Conservation (phyloP, 2,113 vertebrate genomes). For the Sinosuthora webbiana region DNA sequence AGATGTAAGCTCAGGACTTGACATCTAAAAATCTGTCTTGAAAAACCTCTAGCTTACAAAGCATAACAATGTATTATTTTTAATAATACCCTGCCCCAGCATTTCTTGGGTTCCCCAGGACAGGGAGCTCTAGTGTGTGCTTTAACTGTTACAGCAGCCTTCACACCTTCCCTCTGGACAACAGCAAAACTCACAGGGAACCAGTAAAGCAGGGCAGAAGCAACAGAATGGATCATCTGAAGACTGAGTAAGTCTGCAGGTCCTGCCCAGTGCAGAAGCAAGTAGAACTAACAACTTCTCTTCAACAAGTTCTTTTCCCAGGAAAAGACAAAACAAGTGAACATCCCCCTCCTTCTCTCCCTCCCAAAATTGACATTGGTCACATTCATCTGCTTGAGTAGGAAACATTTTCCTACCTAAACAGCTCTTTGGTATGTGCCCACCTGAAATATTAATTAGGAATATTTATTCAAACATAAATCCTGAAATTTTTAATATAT, state of each 20-base stretch:
- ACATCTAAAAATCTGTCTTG: not conserved
- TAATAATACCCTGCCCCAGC: not conserved
- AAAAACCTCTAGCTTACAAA: not conserved
- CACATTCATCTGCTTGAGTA: not conserved
- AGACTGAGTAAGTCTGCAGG: not conserved
- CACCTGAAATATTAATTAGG: not conserved
- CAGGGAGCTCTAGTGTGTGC: not conserved
- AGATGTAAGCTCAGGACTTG: not conserved
- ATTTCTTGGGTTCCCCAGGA: not conserved
- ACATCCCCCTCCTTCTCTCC: not conserved
- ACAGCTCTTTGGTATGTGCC: not conserved
- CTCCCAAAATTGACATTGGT: not conserved
- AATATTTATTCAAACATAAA: not conserved
- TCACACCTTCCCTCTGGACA: not conserved
- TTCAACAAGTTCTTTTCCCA: not conserved
- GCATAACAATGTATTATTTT: not conserved
- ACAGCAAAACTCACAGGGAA: not conserved
- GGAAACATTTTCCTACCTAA: not conserved
- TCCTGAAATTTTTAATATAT: not conserved
- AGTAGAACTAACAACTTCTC: not conserved
- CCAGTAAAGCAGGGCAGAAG: not conserved
- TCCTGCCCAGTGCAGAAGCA: not conserved
- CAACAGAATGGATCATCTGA: not conserved
- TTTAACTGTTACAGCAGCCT: not conserved
- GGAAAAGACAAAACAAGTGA: not conserved